Percentiles rank a stretch among this genome's conserved stretches.
These are phyloP conservation scores for Heteronetta atricapilla DNA, from an alignment of 2,113 vertebrate genomes.

Conservation along the genomic window DNA sequence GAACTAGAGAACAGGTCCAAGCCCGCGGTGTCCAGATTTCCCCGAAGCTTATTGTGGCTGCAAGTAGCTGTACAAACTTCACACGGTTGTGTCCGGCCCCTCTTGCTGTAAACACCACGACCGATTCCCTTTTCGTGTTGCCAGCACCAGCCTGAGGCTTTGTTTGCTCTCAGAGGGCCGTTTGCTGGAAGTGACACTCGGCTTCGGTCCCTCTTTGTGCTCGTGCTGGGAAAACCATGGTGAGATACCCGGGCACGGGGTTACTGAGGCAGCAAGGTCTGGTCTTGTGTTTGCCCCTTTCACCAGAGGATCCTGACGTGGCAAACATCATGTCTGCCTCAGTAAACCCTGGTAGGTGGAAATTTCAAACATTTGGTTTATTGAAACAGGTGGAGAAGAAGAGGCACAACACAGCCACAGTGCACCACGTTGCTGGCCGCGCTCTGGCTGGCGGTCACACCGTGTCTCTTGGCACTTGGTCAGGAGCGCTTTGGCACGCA, in stretches of 20 bases:
- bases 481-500: not conserved
- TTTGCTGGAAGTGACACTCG: not conserved
- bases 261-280: not conserved
- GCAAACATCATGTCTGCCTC: not conserved
- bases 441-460: not conserved
- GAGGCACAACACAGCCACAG: not conserved
- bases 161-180: not conserved
- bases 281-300: not conserved
- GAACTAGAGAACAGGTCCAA: not conserved
- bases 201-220: not conserved
- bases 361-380: not conserved
- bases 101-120: not conserved
- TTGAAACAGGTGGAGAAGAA: not conserved
- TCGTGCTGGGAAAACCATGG: not conserved
- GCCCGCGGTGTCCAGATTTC: not conserved
- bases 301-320: not conserved
- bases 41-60: not conserved
- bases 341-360: not conserved
- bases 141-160: not conserved
- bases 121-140: not conserved
- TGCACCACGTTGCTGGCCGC: not conserved
- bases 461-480: fast-evolving
- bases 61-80: not conserved
- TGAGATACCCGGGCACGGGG: not conserved
- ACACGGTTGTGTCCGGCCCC: fast-evolving